Evolutionary conservation across 2,797 vertebrate species (phyloP).

Genomic region (Rhinatrema bivittatum): DNA sequence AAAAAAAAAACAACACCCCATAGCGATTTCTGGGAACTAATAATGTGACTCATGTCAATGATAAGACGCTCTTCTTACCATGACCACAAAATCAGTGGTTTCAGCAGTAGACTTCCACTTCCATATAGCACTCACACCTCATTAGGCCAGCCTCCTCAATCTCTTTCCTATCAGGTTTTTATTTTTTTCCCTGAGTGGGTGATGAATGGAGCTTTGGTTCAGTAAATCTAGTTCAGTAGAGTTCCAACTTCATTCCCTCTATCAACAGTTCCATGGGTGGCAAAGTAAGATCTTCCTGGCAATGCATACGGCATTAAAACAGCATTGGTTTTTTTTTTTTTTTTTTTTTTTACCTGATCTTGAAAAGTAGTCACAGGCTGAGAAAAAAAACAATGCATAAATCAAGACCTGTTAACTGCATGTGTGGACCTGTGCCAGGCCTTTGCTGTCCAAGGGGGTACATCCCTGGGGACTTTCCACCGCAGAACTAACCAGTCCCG

Average conservation of each 20-base stretch:
- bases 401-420: too few relatives aligned
- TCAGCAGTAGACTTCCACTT: conserved; percentile 3
- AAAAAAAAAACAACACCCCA: too few relatives aligned
- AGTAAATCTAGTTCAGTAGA: conserved; percentile 1
- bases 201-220: conserved; percentile 1
- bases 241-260: neutral
- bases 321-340: too few relatives aligned
- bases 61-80: conserved; percentile 12
- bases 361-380: conserved; percentile 2
- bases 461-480: too few relatives aligned
- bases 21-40: too few relatives aligned
- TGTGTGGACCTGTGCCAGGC: too few relatives aligned
- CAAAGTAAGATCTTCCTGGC: conserved; percentile 7
- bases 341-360: too few relatives aligned
- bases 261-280: conserved; percentile 1
- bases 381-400: too few relatives aligned
- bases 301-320: conserved; percentile 8
- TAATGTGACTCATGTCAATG: neutral
- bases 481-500: too few relatives aligned
- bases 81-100: neutral
- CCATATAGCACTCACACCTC: neutral
- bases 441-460: too few relatives aligned
- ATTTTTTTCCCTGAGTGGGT: neutral
- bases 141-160: neutral
- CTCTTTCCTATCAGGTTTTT: neutral